These are phyloP conservation scores for Oreochromis tanganicae DNA, from an alignment of 2,113 vertebrate species.

Conservation along the genomic window DNA sequence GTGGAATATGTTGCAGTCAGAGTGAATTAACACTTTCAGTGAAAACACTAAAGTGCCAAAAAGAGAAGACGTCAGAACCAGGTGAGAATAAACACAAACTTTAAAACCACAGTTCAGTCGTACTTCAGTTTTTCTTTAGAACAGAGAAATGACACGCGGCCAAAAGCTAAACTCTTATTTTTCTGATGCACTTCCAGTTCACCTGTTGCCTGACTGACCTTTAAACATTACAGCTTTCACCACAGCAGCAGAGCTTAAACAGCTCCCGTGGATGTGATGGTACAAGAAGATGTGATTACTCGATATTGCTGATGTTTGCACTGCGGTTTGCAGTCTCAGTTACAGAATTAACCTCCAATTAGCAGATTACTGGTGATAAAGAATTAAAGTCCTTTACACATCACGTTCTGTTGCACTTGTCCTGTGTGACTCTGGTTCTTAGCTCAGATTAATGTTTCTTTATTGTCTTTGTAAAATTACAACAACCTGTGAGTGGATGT, in stretches of 20 bases:
- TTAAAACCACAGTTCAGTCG: background rate
- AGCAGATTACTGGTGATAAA: background rate
- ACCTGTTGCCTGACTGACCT: background rate
- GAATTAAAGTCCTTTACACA: background rate
- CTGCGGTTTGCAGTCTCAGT: background rate
- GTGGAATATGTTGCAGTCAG: background rate
- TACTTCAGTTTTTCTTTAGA: background rate
- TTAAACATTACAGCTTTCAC: background rate
- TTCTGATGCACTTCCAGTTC: background rate
- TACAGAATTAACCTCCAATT: background rate
- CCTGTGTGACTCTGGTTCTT: background rate
- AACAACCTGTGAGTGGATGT: background rate
- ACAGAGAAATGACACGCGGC: background rate
- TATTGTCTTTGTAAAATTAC: background rate
- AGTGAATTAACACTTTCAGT: background rate
- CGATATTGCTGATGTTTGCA: background rate
- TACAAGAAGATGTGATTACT: background rate
- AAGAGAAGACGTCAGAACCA: background rate
- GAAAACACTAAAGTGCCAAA: background rate
- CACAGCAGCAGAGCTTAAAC: background rate
- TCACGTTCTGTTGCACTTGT: background rate
- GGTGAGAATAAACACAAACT: background rate
- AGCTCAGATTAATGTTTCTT: background rate
- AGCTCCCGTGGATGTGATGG: background rate
- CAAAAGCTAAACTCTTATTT: background rate